A percentile compares a stretch with the other conserved stretches of the same genome.
Conservation (phyloP, 2,888 invertebrate species). For the Andrena marginata region DNA sequence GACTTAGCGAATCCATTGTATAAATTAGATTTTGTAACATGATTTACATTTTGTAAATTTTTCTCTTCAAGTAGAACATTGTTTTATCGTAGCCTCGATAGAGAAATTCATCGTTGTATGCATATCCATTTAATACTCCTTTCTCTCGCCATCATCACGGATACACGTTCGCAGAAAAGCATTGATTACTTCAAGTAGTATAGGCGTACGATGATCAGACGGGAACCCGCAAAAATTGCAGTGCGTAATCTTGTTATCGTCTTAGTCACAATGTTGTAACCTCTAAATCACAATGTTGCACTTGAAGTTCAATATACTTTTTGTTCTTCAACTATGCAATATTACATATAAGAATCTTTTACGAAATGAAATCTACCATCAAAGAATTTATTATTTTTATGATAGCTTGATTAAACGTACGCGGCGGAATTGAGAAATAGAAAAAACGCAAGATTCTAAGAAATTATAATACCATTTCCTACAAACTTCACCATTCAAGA, state of each 20-base stretch:
- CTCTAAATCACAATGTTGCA: background rate
- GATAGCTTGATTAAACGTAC: background rate
- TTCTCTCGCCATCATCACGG: background rate
- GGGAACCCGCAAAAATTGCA: slow-evolving; percentile 26
- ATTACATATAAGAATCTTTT: background rate
- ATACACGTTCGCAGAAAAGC: background rate
- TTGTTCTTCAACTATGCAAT: background rate
- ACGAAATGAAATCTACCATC: background rate
- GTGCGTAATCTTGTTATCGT: slow-evolving; percentile 25
- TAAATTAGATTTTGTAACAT: too few relatives aligned
- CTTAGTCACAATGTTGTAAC: too few relatives aligned
- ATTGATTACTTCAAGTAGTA: slow-evolving; percentile 42
- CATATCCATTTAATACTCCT: too few relatives aligned
- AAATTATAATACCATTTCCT: background rate
- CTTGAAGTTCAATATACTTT: background rate
- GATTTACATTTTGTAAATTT: too few relatives aligned
- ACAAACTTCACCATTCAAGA: too few relatives aligned
- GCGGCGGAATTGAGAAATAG: background rate
- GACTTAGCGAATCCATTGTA: too few relatives aligned
- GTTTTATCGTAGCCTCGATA: too few relatives aligned
- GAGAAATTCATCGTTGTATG: background rate
- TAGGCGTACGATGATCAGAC: slow-evolving; percentile 37
- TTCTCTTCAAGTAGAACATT: too few relatives aligned
- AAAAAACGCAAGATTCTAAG: background rate
- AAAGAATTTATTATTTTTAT: background rate